Evolutionary conservation across 2,888 invertebrate species (phyloP).

Genomic region (Norana najaformis): DNA sequence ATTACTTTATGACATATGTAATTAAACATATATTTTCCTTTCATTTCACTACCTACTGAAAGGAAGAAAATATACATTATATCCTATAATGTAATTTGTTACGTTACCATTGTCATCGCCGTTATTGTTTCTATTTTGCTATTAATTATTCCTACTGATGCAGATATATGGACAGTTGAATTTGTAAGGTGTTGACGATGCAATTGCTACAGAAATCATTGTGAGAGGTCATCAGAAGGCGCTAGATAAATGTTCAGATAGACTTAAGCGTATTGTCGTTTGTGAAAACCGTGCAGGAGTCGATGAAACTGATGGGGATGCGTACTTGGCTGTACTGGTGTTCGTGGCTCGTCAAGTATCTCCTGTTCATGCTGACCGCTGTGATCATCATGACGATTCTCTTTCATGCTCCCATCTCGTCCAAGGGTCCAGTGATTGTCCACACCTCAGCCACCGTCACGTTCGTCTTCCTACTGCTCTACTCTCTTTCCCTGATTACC

Average conservation of each 20-base stretch:
- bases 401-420: constrained; percentile 52
- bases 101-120: too few relatives aligned
- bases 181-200: too few relatives aligned
- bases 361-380: constrained; percentile 70
- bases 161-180: too few relatives aligned
- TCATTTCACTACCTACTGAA: too few relatives aligned
- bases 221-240: too few relatives aligned
- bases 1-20: too few relatives aligned
- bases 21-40: too few relatives aligned
- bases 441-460: constrained; percentile 71
- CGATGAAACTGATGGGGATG: constrained; percentile 86
- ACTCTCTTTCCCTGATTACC: constrained; percentile 72
- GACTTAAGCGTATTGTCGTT: too few relatives aligned
- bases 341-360: constrained; percentile 80
- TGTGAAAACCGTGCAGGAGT: constrained; percentile 68
- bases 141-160: neutral
- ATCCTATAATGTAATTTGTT: too few relatives aligned
- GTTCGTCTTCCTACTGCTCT: constrained; percentile 73
- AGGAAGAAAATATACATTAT: too few relatives aligned
- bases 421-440: constrained; percentile 69
- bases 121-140: too few relatives aligned
- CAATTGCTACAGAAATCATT: too few relatives aligned
- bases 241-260: neutral
- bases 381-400: constrained; percentile 62
- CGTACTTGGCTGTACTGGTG: constrained; percentile 80